These are phyloP conservation scores for Caenorhabditis drosophilae DNA, from an alignment of 2,888 invertebrate species.

Conservation along the genomic window DNA sequence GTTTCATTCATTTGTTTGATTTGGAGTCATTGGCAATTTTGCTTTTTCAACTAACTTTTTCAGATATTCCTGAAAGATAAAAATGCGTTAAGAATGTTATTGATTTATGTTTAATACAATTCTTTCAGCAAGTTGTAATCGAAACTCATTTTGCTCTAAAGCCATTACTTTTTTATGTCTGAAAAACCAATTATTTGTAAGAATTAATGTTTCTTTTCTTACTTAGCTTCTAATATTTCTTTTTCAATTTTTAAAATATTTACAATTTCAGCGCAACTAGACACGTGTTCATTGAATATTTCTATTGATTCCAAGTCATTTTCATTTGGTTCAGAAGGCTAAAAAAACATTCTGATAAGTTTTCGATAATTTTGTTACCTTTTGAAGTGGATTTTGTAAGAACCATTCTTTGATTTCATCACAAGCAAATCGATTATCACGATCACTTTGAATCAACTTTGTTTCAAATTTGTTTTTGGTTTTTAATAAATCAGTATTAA, in stretches of 20 bases:
- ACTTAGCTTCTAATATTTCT: background rate
- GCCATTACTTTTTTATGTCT: background rate
- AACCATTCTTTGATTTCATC: background rate
- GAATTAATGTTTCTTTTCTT: background rate
- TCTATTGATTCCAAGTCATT: constrained; percentile 10
- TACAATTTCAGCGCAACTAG: background rate
- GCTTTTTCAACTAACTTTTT: no score
- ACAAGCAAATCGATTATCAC: background rate
- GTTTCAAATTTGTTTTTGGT: background rate
- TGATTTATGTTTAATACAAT: no score
- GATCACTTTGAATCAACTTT: background rate
- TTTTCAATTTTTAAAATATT: background rate
- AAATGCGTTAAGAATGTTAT: no score
- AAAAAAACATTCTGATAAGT: constrained; percentile 4
- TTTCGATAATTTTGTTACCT: no score
- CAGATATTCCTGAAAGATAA: no score
- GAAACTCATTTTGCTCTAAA: no score
- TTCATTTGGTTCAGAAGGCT: constrained; percentile 25
- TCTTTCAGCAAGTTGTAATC: no score
- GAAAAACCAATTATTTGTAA: background rate
- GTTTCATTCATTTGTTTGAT: no score
- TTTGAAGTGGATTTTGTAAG: background rate
- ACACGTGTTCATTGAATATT: constrained; percentile 20
- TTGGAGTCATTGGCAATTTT: no score
- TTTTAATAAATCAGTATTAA: no score